Conservation (phyloP, 1,140 invertebrate species). For the Drosophila gunungcola region DNA sequence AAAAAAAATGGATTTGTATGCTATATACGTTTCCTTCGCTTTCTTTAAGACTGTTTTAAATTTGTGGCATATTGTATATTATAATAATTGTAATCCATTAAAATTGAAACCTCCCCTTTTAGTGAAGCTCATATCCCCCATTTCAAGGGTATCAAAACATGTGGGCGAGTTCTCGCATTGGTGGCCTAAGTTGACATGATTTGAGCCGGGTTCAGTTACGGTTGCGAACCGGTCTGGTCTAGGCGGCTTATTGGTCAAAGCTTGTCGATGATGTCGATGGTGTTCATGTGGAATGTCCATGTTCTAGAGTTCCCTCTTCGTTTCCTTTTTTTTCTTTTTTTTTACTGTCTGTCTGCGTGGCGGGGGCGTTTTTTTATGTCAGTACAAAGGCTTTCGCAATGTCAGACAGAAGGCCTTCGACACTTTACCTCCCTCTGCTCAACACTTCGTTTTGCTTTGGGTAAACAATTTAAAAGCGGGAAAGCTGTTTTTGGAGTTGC, state of each 20-base stretch:
- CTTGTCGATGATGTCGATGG: slow-evolving; percentile 31
- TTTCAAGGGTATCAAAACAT: slow-evolving; percentile 11
- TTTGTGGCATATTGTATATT: too few species aligned
- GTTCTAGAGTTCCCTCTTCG: slow-evolving; percentile 6
- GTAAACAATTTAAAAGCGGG: slow-evolving; percentile 17
- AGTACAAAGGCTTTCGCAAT: slow-evolving; percentile 11
- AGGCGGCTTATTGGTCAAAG: slow-evolving; percentile 54
- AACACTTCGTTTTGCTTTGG: background rate
- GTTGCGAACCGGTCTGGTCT: slow-evolving; percentile 19
- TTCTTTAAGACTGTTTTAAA: too few species aligned
- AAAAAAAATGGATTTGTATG: too few species aligned
- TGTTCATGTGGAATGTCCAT: slow-evolving; percentile 32
- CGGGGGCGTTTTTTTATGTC: background rate
- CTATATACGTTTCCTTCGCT: too few species aligned
- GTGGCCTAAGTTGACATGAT: slow-evolving; percentile 38
- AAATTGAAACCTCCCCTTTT: background rate
- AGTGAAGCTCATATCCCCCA: background rate
- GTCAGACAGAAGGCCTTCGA: slow-evolving; percentile 4
- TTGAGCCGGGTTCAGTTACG: slow-evolving; percentile 34
- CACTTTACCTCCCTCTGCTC: background rate
- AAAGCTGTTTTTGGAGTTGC: slow-evolving; percentile 20
- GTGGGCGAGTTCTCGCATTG: slow-evolving; percentile 1
- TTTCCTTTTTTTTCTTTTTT: slow-evolving; percentile 1
- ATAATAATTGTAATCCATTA: too few species aligned
- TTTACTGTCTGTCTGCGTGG: slow-evolving; percentile 9